These are phyloP conservation scores for Hiodon alosoides DNA, from an alignment of 2,113 vertebrate genomes.

Conservation along the genomic window DNA sequence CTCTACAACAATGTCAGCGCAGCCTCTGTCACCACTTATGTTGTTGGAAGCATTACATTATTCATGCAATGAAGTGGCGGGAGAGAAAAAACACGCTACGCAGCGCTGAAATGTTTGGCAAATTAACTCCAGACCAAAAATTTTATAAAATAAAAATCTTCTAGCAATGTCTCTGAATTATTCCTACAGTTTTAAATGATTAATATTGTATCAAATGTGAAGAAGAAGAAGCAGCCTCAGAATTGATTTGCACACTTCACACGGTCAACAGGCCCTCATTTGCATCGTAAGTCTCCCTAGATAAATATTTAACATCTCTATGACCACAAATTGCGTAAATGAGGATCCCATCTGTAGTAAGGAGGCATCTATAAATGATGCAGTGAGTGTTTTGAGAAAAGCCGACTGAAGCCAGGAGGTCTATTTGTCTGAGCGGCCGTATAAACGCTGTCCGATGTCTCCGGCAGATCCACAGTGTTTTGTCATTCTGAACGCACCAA, in stretches of 20 bases:
- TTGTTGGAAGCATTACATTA: not conserved
- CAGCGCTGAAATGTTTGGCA: not conserved
- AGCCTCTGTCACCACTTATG: not conserved
- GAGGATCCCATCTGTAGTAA: slow-evolving; percentile 17
- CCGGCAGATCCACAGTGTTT: too few species aligned
- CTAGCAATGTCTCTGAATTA: not conserved
- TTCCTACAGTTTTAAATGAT: not conserved
- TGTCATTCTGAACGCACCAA: too few species aligned
- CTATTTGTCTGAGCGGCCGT: too few species aligned
- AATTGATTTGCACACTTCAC: not conserved
- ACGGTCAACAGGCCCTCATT: not conserved
- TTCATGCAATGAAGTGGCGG: not conserved
- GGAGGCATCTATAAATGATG: slow-evolving; percentile 16
- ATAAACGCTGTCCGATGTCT: too few species aligned
- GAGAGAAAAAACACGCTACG: not conserved
- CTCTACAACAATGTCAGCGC: not conserved
- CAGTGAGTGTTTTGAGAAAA: too few species aligned
- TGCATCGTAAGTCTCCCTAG: not conserved
- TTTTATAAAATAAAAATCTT: too few species aligned
- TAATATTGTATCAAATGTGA: not conserved
- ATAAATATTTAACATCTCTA: slow-evolving; percentile 5
- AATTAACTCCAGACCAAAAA: not conserved
- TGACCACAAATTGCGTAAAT: slow-evolving; percentile 12
- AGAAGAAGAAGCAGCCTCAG: too few species aligned
- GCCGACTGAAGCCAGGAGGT: too few species aligned